These are phyloP conservation scores for Popillia japonica DNA, from an alignment of 1,140 invertebrate species.

Conservation along the genomic window DNA sequence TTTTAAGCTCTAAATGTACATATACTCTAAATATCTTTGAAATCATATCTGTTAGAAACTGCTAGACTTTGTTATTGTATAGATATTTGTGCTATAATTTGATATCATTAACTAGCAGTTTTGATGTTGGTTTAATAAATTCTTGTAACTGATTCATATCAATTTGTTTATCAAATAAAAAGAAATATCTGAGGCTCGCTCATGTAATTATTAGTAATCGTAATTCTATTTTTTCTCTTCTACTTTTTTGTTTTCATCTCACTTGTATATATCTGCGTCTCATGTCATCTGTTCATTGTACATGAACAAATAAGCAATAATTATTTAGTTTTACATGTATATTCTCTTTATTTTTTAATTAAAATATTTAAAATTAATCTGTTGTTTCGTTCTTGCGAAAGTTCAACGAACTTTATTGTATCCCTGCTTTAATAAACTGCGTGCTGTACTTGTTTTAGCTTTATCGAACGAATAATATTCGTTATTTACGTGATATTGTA, in stretches of 20 bases:
- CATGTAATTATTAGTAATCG: constrained; percentile 42
- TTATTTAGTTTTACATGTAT: constrained; percentile 51
- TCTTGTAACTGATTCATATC: constrained; percentile 58
- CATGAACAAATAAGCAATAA: constrained; percentile 52
- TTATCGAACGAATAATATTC: too few relatives aligned
- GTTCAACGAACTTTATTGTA: too few relatives aligned
- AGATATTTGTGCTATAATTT: constrained; percentile 43
- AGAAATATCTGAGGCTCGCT: constrained; percentile 45
- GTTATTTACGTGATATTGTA: too few relatives aligned
- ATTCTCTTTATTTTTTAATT: constrained; percentile 41
- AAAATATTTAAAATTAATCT: constrained; percentile 26
- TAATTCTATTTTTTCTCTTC: constrained; percentile 49
- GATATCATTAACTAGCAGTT: constrained; percentile 45
- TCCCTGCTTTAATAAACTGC: too few relatives aligned
- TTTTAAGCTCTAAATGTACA: constrained; percentile 18
- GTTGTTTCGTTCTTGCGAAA: neutral
- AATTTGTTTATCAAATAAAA: constrained; percentile 58
- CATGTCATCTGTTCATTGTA: constrained; percentile 46
- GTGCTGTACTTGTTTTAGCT: too few relatives aligned
- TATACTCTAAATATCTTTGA: constrained; percentile 34
- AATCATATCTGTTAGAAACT: constrained; percentile 51
- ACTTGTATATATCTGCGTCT: constrained; percentile 44
- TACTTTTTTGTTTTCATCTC: constrained; percentile 47
- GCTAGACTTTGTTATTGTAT: constrained; percentile 42
- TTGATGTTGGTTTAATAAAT: constrained; percentile 49